Evolutionary conservation across 2,797 vertebrate species (phyloP).

Genomic region (Lophotriccus pileatus): DNA sequence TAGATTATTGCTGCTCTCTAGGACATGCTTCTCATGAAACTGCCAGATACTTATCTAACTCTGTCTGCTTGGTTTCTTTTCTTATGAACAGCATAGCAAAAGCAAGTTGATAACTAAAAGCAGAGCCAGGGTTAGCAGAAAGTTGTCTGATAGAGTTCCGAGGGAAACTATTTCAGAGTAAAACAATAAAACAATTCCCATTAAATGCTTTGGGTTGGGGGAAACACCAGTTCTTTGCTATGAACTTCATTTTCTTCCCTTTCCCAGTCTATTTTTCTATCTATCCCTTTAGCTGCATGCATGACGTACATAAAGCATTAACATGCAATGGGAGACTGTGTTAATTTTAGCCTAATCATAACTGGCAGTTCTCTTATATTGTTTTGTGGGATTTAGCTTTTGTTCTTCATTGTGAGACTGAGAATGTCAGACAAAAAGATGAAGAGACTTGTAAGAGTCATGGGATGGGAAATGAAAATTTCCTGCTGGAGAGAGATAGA

Average conservation of each 20-base stretch:
- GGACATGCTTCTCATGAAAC: slow-evolving; percentile 4
- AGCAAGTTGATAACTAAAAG: neutral
- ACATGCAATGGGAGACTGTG: neutral
- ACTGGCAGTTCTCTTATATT: neutral
- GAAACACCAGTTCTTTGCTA: neutral
- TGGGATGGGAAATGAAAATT: neutral
- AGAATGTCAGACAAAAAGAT: neutral
- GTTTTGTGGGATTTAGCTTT: slow-evolving; percentile 38
- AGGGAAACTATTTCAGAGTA: neutral
- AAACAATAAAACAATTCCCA: neutral
- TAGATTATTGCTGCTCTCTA: neutral
- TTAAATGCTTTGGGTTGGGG: neutral
- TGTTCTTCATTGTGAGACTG: neutral
- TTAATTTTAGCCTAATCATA: slow-evolving; percentile 31
- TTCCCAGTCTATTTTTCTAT: neutral
- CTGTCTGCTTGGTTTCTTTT: neutral
- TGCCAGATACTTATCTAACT: slow-evolving; percentile 1
- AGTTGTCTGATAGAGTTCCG: neutral
- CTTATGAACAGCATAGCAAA: neutral
- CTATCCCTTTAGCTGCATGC: neutral
- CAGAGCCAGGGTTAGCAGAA: neutral
- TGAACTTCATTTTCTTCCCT: slow-evolving; percentile 5
- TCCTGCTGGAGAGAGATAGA: neutral
- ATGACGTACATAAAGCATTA: neutral
- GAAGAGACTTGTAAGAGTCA: neutral